A percentile compares a stretch with the other conserved stretches of the same genome.
phyloP scores from a whole-genome alignment of 2,113 vertebrate genomes.

The Myiopsitta monachus region DNA sequence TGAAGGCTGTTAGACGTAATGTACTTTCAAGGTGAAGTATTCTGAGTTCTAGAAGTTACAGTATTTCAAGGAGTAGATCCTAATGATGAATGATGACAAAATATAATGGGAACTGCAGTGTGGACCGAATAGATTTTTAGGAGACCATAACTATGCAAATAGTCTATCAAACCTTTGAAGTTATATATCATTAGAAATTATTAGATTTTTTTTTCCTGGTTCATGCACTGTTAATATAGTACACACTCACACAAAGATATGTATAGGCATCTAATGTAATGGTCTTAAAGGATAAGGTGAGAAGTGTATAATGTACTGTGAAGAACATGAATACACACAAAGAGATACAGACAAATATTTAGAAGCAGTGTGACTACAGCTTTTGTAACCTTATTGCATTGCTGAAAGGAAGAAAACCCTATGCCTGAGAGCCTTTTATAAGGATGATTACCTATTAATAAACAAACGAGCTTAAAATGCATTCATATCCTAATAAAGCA shows the following conservation, averaged over 20 bases:
- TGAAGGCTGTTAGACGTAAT: background rate
- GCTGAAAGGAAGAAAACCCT: background rate
- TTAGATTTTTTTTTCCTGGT: background rate
- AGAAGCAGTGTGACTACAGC: background rate
- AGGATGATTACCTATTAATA: background rate
- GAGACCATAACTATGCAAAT: background rate
- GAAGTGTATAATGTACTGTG: background rate
- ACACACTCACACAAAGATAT: background rate
- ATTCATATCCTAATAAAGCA: background rate
- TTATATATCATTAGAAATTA: background rate
- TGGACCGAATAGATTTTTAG: background rate
- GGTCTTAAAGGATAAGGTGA: background rate
- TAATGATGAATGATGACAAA: background rate
- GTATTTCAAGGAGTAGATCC: background rate
- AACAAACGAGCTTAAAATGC: background rate
- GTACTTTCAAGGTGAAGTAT: background rate
- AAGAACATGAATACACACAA: background rate
- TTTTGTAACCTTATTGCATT: background rate
- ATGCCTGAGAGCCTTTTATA: background rate
- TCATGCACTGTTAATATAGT: background rate
- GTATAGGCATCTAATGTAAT: background rate
- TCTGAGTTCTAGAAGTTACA: background rate
- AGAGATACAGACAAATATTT: background rate
- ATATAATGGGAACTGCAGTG: background rate
- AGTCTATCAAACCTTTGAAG: background rate